Evolutionary conservation across 2,113 vertebrate species (phyloP).

Genomic region (Talpa occidentalis): DNA sequence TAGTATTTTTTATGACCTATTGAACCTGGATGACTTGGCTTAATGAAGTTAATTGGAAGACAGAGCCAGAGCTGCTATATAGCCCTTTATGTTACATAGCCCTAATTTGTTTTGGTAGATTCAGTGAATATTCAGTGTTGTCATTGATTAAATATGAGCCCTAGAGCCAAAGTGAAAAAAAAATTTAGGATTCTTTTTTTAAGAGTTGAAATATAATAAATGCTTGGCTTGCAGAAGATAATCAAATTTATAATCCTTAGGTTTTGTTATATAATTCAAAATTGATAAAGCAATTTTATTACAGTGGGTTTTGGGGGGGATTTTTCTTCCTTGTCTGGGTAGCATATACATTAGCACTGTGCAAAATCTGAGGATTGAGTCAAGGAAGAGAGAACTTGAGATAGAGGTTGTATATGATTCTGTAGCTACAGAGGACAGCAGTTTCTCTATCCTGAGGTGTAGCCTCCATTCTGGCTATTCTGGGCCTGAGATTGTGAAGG

Average conservation of each 20-base stretch:
- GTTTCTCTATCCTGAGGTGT: neutral
- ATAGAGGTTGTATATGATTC: conserved; percentile 21
- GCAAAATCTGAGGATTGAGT: neutral
- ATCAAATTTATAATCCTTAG: conserved; percentile 4
- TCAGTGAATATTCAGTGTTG: neutral
- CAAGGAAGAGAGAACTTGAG: neutral
- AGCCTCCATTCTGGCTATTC: neutral
- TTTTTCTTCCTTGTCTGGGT: neutral
- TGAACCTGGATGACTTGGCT: neutral
- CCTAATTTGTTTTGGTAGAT: neutral
- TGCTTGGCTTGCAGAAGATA: neutral
- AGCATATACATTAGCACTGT: neutral
- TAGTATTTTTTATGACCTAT: neutral
- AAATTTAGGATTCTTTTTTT: neutral
- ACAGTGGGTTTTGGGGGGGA: neutral
- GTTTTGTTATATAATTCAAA: neutral
- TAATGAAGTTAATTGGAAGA: neutral
- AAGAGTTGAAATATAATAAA: neutral
- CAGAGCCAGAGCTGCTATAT: neutral
- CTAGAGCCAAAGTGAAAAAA: neutral
- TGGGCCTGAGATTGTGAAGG: neutral
- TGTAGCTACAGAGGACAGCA: neutral
- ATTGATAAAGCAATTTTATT: neutral
- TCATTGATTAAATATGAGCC: neutral
- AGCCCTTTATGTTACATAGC: neutral